These are phyloP conservation scores for Drepana falcataria DNA, from an alignment of 2,888 invertebrate species.

Conservation along the genomic window DNA sequence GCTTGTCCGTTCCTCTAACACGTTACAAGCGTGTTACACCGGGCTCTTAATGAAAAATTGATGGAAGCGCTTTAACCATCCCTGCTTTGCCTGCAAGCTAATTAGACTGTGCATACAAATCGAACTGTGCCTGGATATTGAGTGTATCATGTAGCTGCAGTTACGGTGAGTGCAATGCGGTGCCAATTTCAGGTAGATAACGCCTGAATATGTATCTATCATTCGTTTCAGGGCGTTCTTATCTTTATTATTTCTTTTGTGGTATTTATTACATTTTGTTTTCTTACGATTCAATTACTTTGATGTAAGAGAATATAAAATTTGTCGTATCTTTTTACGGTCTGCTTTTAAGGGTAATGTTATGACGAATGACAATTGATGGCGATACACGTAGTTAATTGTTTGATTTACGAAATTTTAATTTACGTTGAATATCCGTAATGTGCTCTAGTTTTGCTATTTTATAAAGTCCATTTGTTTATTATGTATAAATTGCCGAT, in stretches of 20 bases:
- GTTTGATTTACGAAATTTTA: too few species aligned
- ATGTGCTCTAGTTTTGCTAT: too few species aligned
- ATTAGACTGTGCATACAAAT: conserved; percentile 31
- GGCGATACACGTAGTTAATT: not conserved
- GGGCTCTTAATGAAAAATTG: conserved; percentile 63
- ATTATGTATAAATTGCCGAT: too few species aligned
- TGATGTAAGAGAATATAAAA: not conserved
- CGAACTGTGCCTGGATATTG: conserved; percentile 44
- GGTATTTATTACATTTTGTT: not conserved
- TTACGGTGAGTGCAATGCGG: conserved; percentile 48
- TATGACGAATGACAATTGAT: not conserved
- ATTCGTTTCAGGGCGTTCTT: not conserved
- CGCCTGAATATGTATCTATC: conserved; percentile 14
- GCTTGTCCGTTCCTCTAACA: conserved; percentile 16
- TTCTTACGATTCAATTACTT: not conserved
- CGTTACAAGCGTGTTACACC: conserved; percentile 58
- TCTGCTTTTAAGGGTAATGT: not conserved
- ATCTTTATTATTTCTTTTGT: not conserved
- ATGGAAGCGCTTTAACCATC: conserved; percentile 49
- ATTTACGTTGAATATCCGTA: too few species aligned
- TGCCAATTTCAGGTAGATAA: conserved; percentile 55
- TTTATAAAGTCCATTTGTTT: too few species aligned
- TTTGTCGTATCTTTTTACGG: not conserved
- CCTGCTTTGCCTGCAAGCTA: conserved; percentile 20
- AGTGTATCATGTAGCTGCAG: conserved; percentile 44